Evolutionary conservation across 2,113 vertebrate species (phyloP), one percentile per base, ranked within the genome.

Genomic region (Lates calcarifer): DNA sequence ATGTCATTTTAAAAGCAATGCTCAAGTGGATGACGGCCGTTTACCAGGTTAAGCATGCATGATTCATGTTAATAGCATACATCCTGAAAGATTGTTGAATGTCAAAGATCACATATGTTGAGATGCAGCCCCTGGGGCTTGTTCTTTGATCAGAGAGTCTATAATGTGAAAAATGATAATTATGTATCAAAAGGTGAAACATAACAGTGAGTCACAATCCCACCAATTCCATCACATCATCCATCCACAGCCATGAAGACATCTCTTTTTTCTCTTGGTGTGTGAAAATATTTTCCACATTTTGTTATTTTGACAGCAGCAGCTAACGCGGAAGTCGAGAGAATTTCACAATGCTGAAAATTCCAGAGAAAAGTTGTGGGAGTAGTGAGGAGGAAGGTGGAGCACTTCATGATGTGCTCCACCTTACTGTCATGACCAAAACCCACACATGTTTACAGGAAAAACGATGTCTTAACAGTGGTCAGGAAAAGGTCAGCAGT

Each of bases 41-140:
- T 90, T 58, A 78, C 33, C 53, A 84, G 60, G 83, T 88, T 86
- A 83, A 84, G 80, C 65, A 74, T 77, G 57, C 66, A 83, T 58
- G 67, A 80, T 53, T 56, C 49, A 83, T 67, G 53, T 55, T 51
- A 53, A 87, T 67, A 67, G 35, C 29, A 60, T n/a, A 72, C 39
- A 83, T 79, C 58, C 66, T 60, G 63, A 58, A 60, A 51, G 49
- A 75, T 85, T n/a, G 45, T 73, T 78, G 82, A 87, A 86, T 55
- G 60, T 79, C 84, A 87, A 83, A 83, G 62, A 55, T 77, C 71
- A 72, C 67, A 47, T 76, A 81, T 68, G 73, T 31, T 66, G 43
- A 66, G 49, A 79, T 57, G 20, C 17, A 68, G 39, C 35, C 74
- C 61, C 56, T 1, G 13, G 35, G 68, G 58, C 62, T 81, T 56